These are phyloP conservation scores for Dasypolia templi DNA, from an alignment of 2,888 invertebrate species.

Conservation along the genomic window DNA sequence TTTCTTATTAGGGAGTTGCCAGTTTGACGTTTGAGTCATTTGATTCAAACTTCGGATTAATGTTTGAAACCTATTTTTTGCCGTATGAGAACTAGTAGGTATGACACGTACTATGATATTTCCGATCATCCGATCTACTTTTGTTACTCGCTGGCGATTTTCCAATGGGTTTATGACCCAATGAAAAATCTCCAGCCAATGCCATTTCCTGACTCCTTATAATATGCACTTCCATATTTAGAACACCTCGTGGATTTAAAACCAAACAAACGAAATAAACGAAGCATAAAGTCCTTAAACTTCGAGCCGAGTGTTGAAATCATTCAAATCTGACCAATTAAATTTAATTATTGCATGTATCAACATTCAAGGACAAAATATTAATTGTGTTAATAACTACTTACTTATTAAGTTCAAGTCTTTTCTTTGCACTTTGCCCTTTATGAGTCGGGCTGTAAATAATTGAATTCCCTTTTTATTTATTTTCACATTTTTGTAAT, in stretches of 20 bases:
- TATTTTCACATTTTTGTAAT: background rate
- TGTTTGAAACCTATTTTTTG: background rate
- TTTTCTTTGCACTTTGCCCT: slow-evolving; percentile 3
- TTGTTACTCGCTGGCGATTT: background rate
- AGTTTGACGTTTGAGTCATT: slow-evolving; percentile 19
- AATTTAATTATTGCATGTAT: slow-evolving; percentile 26
- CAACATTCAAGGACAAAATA: too few relatives aligned
- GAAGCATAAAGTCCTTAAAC: background rate
- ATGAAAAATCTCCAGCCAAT: too few relatives aligned
- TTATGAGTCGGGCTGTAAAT: slow-evolving; percentile 1
- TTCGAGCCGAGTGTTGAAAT: slow-evolving; percentile 29
- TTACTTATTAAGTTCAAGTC: background rate
- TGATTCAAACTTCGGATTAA: slow-evolving; percentile 16
- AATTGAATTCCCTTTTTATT: background rate
- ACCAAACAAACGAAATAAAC: background rate
- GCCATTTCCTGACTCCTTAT: background rate
- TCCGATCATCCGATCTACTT: background rate
- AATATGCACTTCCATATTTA: background rate
- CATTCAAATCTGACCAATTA: slow-evolving; percentile 51
- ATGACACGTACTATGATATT: too few relatives aligned
- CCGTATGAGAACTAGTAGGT: too few relatives aligned
- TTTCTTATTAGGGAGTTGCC: slow-evolving; percentile 22
- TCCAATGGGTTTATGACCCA: too few relatives aligned
- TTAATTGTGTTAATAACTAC: too few relatives aligned
- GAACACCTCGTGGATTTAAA: background rate